These are phyloP conservation scores for Liolophura sinensis DNA, from an alignment of 1,140 invertebrate genomes.

Conservation along the genomic window DNA sequence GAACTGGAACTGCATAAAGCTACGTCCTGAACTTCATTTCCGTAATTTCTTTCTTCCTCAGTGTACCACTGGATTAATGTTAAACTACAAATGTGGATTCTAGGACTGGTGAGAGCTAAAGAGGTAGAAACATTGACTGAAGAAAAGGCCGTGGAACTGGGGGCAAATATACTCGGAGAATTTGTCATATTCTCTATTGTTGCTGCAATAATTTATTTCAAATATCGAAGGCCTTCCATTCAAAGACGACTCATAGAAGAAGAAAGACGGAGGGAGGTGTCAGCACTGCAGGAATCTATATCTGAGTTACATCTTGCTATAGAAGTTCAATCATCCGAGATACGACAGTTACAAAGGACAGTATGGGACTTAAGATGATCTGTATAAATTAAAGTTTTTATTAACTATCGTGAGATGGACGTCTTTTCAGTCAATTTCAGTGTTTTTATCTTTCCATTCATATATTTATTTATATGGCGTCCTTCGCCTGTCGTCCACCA, in stretches of 20 bases:
- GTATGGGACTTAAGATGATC: constrained; percentile 19
- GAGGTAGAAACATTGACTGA: constrained; percentile 89
- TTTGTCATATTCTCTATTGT: constrained; percentile 87
- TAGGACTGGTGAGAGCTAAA: constrained; percentile 89
- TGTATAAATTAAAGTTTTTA: constrained; percentile 1
- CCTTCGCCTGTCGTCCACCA: too few species aligned
- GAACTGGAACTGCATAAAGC: too few species aligned
- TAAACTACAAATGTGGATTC: constrained; percentile 88
- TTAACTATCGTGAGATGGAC: background rate
- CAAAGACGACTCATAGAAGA: constrained; percentile 77
- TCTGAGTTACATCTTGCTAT: constrained; percentile 71
- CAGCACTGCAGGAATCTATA: constrained; percentile 26
- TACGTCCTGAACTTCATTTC: too few species aligned
- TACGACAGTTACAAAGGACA: constrained; percentile 66
- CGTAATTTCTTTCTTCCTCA: constrained; percentile 55
- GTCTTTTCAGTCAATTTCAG: background rate
- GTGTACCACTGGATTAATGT: constrained; percentile 96
- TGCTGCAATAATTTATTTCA: constrained; percentile 74
- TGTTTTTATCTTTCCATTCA: background rate
- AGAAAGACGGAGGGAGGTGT: constrained; percentile 22
- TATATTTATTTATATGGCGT: too few species aligned
- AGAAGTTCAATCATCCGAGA: constrained; percentile 75
- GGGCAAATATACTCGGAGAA: constrained; percentile 91
- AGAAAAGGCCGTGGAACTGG: constrained; percentile 91
- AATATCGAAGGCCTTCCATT: constrained; percentile 72